These are phyloP conservation scores for Alces alces DNA, from an alignment of 2,113 vertebrate genomes.

Conservation along the genomic window DNA sequence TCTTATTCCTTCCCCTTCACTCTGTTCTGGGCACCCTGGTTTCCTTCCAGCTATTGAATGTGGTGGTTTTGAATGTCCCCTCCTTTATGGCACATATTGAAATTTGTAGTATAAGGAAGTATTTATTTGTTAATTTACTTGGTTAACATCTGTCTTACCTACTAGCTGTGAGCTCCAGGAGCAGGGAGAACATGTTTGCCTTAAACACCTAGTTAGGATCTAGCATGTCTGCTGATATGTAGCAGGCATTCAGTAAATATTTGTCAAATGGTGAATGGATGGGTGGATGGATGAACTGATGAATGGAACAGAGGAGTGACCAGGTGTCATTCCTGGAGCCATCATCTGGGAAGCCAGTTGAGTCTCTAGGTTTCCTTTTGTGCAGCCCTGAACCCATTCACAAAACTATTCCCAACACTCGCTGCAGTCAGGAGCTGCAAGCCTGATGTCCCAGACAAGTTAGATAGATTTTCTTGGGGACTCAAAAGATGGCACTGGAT, in stretches of 20 bases:
- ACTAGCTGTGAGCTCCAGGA: not conserved
- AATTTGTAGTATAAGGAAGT: not conserved
- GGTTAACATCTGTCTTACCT: not conserved
- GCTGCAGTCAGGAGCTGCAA: not conserved
- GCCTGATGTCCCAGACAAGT: not conserved
- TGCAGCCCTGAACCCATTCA: not conserved
- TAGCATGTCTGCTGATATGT: not conserved
- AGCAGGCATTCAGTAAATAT: not conserved
- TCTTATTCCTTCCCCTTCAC: not conserved
- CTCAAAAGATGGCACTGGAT: not conserved
- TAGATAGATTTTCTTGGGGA: not conserved
- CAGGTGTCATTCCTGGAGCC: not conserved
- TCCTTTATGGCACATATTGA: not conserved
- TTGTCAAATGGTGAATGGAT: not conserved
- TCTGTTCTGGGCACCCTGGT: not conserved
- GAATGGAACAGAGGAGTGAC: not conserved
- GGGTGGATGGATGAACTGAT: not conserved
- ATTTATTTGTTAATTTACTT: not conserved
- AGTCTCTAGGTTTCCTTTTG: not conserved
- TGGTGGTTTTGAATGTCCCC: not conserved
- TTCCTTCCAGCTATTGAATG: constrained; percentile 22
- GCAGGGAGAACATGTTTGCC: not conserved
- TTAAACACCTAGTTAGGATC: not conserved
- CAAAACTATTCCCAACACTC: not conserved
- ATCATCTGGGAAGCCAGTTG: not conserved